Conservation (phyloP, 2,113 vertebrate species). For the Apeltes quadracus region DNA sequence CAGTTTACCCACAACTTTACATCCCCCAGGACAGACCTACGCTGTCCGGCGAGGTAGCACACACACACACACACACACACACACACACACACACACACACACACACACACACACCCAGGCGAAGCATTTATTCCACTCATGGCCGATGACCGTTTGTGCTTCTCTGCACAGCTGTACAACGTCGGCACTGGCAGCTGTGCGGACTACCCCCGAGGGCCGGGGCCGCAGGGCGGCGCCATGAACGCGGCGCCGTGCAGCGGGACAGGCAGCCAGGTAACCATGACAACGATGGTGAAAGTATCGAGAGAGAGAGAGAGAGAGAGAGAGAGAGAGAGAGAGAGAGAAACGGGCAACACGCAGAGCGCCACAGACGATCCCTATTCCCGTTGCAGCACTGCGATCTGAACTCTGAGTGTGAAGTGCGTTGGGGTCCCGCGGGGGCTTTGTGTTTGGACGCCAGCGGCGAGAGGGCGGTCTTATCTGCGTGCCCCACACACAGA, state of each 20-base stretch:
- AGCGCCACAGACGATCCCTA: constrained; percentile 7
- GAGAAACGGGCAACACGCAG: not conserved
- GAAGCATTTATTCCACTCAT: not conserved
- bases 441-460: constrained; percentile 83
- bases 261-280: constrained; percentile 83
- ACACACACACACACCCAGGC: constrained; percentile 19
- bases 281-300: constrained; percentile 6
- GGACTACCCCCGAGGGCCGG: constrained; percentile 74
- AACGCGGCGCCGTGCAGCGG: constrained; percentile 83
- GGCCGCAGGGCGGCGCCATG: constrained; percentile 66
- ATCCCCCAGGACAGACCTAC: constrained; percentile 72
- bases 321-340: too few relatives aligned
- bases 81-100: constrained; percentile 21
- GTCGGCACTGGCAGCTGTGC: constrained; percentile 85
- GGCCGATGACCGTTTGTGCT: constrained; percentile 9
- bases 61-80: constrained; percentile 20
- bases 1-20: constrained; percentile 85
- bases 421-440: constrained; percentile 73
- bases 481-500: constrained; percentile 76
- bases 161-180: constrained; percentile 85
- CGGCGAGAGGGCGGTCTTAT: constrained; percentile 78
- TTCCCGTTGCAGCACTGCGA: constrained; percentile 81
- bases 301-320: too few relatives aligned
- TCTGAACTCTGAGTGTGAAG: constrained; percentile 80
- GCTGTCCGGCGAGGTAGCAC: constrained; percentile 86